Percentiles rank a stretch among this genome's conserved stretches.
Conservation (phyloP, 2,888 invertebrate genomes). For the Pheosia gnoma region DNA sequence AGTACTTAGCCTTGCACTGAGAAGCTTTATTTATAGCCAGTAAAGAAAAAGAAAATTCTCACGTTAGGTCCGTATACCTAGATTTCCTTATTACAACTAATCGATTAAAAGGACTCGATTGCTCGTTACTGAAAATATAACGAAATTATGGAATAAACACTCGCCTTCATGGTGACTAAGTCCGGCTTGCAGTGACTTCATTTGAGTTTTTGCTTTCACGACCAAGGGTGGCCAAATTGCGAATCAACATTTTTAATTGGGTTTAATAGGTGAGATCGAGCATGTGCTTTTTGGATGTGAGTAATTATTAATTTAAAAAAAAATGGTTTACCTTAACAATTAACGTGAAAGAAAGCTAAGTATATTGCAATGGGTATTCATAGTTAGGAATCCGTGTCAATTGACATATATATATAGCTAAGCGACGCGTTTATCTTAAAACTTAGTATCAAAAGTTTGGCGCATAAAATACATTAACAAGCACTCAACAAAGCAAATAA, state of each 20-base stretch:
- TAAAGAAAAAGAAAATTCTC: too few relatives aligned
- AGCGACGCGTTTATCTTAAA: background rate
- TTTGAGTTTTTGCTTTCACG: background rate
- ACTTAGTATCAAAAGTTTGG: background rate
- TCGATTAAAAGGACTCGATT: too few relatives aligned
- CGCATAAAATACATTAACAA: background rate
- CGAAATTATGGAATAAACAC: background rate
- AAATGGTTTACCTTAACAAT: too few relatives aligned
- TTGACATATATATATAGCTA: background rate
- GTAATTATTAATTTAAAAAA: too few relatives aligned
- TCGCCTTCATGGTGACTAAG: background rate
- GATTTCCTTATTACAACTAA: too few relatives aligned
- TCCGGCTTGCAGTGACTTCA: background rate
- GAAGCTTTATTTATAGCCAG: background rate
- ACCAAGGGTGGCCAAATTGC: background rate
- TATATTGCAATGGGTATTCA: too few relatives aligned
- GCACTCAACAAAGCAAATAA: slow-evolving; percentile 6
- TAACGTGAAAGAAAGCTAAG: too few relatives aligned
- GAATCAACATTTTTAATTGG: background rate
- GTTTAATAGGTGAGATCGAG: background rate
- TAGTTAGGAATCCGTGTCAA: background rate
- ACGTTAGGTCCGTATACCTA: too few relatives aligned
- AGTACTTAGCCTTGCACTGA: background rate
- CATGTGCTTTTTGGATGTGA: background rate
- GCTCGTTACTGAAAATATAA: too few relatives aligned